Evolutionary conservation across 2,113 vertebrate genomes (phyloP), one percentile per base, ranked within the genome.

Genomic region (Myiopsitta monachus): DNA sequence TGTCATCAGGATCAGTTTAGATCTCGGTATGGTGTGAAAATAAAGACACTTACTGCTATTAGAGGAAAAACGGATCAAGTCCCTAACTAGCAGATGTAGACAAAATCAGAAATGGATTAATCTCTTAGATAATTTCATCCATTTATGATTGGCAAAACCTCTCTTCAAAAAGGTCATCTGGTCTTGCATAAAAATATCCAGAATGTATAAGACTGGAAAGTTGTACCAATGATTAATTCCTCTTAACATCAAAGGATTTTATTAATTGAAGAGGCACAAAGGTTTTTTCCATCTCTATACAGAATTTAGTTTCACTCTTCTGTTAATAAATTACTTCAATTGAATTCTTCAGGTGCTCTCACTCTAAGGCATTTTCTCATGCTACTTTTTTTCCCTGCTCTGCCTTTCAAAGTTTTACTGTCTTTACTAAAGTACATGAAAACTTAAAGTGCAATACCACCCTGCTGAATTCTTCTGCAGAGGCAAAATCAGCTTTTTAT

Each of bases 401-500:
- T 49, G 18, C 18, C 61, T 81, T 47, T 74, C 30, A 83, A n/a
- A 61, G 92, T 95, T 87, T 88, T 67, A 44, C 64, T 39, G 17
- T 74, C 61, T 78, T 87, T 87, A 75, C 30, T 23, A 41, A 85
- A 94, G 27, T 24, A 66, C 7, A 4, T 38, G 36, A 76, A 89
- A 87, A 26, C 27, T 74, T 30, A 2, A 75, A 78, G 52, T 86
- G 28, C 49, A 83, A 52, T 51, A 43, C 6, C 64, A 87, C 28
- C 81, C 63, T 82, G 36, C 80, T 90, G 52, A 84, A 66, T 78
- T 15, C 33, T 83, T 43, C 69, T 63, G 1, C 11, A 64, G 47
- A 92, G 85, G 55, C 64, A 88, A 85, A 94, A 93, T 93, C 88
- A 93, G 6, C 55, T 91, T 38, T 17, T 69, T 91, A 76, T 92